Base-by-base conservation (phyloP, 1,140 invertebrate species). In the Philopotamus ludificatus region DNA sequence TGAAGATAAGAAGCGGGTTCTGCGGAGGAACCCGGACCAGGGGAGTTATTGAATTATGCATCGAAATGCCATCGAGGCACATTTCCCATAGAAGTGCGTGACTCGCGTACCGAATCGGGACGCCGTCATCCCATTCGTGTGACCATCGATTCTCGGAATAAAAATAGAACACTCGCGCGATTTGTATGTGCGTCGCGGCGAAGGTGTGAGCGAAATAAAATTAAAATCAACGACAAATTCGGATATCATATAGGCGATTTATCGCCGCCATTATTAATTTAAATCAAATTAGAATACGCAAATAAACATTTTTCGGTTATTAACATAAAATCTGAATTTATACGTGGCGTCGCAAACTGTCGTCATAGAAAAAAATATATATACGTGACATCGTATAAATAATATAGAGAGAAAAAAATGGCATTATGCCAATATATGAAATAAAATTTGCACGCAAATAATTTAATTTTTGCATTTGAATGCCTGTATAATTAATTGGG, bases 21-120 rank as follows among this genome's bases (percentile, higher is more conserved):
- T 20, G 16, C 55, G 39, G 28, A 41, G 55, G 58, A 15, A 21
- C 26, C 51, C 59, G 7, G 25, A 7, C n/a, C 8, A 16, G 28
- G 44, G 50, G n/a, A 53, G 54, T 61, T 60, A 58, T 69, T 69
- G 67, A 69, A 69, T 69, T 65, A 69, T 69, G 67, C 67, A 69
- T 69, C 51, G 47, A 69, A 69, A 69, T 61, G 67, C 63, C 63
- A 69, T 69, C 54, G 58, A 63, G 62, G 66, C 62, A 68, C 63
- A 68, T 68, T 68, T 69, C 67, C 67, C 67, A 69, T 69, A 69
- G 57, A 65, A 41, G 63, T 69, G 67, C 67, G 67, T 65, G 67
- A 69, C 49, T 63, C 21, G 66, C 23, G 58, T 69, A 55, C 63
- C 67, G 47, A 64, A 65, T 54, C 55, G 42, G 57, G 63, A 34